These are phyloP conservation scores for Drosophila malerkotliana DNA, from an alignment of 1,140 invertebrate genomes.

Conservation along the genomic window DNA sequence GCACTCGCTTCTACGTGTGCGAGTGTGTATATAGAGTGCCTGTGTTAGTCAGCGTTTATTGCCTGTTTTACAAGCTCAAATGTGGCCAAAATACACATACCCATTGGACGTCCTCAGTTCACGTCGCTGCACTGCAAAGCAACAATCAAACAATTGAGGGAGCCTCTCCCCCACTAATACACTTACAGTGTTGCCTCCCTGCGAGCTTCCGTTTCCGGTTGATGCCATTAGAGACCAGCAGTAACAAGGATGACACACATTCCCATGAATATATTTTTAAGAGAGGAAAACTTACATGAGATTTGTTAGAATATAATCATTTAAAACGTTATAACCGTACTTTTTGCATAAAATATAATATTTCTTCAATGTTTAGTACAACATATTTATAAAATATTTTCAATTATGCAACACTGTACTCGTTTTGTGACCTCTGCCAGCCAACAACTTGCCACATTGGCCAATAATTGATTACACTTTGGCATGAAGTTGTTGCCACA, in stretches of 20 bases:
- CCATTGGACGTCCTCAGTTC: not conserved
- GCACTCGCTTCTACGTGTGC: not conserved
- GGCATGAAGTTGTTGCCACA: slow-evolving; percentile 72
- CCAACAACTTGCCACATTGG: slow-evolving; percentile 60
- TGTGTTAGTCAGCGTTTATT: slow-evolving; percentile 53
- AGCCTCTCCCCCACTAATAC: slow-evolving; percentile 21
- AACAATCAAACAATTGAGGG: slow-evolving; percentile 56
- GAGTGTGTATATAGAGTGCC: not conserved
- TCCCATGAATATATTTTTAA: no score
- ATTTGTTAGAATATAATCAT: no score
- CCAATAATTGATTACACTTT: slow-evolving; percentile 81
- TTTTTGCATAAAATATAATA: not conserved
- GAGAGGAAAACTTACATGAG: no score
- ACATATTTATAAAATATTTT: not conserved
- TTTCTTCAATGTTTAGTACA: not conserved
- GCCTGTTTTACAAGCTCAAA: slow-evolving; percentile 67
- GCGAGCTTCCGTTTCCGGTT: slow-evolving; percentile 65
- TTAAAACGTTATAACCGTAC: not conserved
- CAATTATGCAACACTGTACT: not conserved
- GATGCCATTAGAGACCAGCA: slow-evolving; percentile 49
- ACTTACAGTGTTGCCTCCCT: slow-evolving; percentile 4
- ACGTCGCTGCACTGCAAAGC: slow-evolving; percentile 19
- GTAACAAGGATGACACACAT: no score
- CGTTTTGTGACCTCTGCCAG: not conserved
- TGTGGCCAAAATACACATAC: slow-evolving; percentile 44